Evolutionary conservation across 2,797 vertebrate species (phyloP).

Genomic region (Melanotaenia maccullochi): DNA sequence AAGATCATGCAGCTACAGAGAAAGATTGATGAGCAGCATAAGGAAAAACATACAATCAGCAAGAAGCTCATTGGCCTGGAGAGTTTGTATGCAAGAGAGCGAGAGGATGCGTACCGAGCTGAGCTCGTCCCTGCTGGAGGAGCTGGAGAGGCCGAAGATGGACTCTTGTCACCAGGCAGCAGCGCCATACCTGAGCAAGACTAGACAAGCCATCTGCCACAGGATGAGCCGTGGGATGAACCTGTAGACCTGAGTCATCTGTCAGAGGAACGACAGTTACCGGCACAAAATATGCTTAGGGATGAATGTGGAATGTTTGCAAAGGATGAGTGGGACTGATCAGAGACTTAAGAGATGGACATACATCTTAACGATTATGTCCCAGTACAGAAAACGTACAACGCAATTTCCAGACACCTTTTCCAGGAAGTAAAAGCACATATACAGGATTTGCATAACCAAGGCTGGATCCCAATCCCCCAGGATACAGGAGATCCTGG

Average conservation of each 20-base stretch:
- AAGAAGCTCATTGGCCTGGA: slow-evolving; percentile 89
- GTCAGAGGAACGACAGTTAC: not conserved
- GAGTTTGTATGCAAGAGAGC: slow-evolving; percentile 84
- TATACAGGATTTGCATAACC: not conserved
- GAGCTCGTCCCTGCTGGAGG: slow-evolving; percentile 87
- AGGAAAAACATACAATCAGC: slow-evolving; percentile 87
- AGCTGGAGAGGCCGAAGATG: slow-evolving; percentile 89
- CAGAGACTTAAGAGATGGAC: slow-evolving; percentile 16
- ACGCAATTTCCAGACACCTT: slow-evolving; percentile 25
- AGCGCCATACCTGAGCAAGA: no score
- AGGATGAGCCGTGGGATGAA: no score
- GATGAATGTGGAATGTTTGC: slow-evolving; percentile 41
- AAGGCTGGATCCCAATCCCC: not conserved
- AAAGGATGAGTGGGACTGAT: slow-evolving; percentile 40
- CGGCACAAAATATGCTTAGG: slow-evolving; percentile 27
- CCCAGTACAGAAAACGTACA: slow-evolving; percentile 24
- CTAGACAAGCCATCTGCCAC: no score
- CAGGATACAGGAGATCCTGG: not conserved
- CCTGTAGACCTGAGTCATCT: no score
- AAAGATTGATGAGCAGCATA: slow-evolving; percentile 94
- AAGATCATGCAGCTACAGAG: slow-evolving; percentile 99
- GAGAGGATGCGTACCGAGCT: slow-evolving; percentile 90
- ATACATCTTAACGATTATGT: slow-evolving; percentile 27
- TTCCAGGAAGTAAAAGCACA: slow-evolving; percentile 21
- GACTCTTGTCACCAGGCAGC: slow-evolving; percentile 60